Conservation (phyloP, 2,888 invertebrate species). For the Sycophila texana region DNA sequence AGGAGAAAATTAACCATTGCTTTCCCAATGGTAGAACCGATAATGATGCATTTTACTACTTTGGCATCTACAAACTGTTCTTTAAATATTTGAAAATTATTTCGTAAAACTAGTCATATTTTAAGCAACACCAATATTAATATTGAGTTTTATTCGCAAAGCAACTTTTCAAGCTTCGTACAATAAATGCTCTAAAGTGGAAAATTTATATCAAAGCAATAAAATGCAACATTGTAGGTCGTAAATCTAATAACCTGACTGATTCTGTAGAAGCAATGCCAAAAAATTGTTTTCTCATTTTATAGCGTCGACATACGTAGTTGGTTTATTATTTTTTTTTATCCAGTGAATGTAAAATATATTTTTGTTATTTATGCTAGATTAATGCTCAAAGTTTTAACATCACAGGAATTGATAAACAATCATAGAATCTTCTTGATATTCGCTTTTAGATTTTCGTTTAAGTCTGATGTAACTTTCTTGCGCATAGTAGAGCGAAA, state of each 20-base stretch:
- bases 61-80: background rate
- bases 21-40: constrained; percentile 9
- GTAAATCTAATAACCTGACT: constrained; percentile 52
- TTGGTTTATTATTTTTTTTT: constrained; percentile 37
- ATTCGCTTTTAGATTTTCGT: constrained; percentile 19
- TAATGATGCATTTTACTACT: constrained; percentile 1
- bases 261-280: constrained; percentile 58
- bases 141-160: too few species aligned
- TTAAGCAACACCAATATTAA: too few species aligned
- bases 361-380: constrained; percentile 21
- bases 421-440: constrained; percentile 29
- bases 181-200: background rate
- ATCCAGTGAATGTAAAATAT: constrained; percentile 46
- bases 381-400: constrained; percentile 29
- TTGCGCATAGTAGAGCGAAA: constrained; percentile 15
- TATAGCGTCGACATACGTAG: constrained; percentile 22
- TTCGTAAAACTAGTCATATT: background rate
- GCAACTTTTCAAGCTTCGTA: too few species aligned
- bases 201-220: background rate
- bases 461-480: constrained; percentile 20
- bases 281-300: constrained; percentile 53
- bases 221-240: constrained; percentile 32
- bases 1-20: constrained; percentile 10
- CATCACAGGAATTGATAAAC: constrained; percentile 43
- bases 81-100: background rate